A percentile compares a stretch with the other conserved stretches of the same genome.
Conservation (phyloP, 2,888 invertebrate genomes). For the Torymus tubicola region DNA sequence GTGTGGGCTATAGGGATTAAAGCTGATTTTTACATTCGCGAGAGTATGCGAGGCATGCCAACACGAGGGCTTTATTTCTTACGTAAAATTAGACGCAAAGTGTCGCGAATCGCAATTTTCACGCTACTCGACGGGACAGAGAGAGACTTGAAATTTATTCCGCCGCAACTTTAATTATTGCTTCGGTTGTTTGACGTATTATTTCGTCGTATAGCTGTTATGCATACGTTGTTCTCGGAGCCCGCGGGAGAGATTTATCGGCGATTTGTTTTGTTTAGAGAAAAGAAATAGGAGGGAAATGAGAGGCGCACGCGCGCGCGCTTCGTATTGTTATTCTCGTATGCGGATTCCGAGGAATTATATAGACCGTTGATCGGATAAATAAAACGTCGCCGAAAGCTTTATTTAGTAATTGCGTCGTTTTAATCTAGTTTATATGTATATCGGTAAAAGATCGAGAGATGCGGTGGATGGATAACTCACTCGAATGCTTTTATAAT, state of each 20-base stretch:
- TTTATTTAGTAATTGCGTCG: background rate
- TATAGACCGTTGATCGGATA: no score
- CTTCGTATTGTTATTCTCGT: no score
- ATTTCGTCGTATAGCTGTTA: background rate
- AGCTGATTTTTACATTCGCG: slow-evolving; percentile 30
- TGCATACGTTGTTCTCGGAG: no score
- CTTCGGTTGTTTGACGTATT: slow-evolving; percentile 31
- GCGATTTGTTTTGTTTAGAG: no score
- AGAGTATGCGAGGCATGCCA: background rate
- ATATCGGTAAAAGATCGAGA: background rate
- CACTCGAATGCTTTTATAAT: slow-evolving; percentile 7
- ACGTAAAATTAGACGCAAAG: slow-evolving; percentile 43
- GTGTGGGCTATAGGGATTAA: slow-evolving; percentile 37
- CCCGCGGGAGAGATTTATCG: no score
- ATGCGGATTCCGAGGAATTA: no score
- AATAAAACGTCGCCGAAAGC: no score
- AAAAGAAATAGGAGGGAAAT: no score
- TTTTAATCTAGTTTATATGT: background rate
- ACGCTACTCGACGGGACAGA: slow-evolving; percentile 22
- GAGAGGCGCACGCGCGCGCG: no score
- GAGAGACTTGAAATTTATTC: slow-evolving; percentile 25
- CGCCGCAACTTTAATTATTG: slow-evolving; percentile 29
- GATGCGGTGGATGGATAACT: background rate
- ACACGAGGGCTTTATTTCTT: slow-evolving; percentile 25
- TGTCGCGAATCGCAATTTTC: slow-evolving; percentile 43